Conservation (phyloP, 2,113 vertebrate genomes). For the Cariama cristata region DNA sequence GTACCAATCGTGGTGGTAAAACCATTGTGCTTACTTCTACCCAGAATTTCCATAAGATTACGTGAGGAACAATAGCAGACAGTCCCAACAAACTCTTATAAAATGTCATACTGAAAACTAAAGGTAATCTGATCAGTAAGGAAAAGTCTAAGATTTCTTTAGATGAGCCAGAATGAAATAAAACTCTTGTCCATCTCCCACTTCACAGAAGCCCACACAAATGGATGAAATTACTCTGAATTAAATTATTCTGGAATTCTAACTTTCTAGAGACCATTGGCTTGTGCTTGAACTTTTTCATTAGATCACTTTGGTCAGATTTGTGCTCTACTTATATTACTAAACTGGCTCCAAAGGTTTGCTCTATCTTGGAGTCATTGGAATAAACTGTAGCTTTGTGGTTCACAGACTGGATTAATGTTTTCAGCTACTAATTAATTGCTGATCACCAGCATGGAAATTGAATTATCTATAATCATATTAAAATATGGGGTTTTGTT, state of each 20-base stretch:
- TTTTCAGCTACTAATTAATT: slow-evolving; percentile 71
- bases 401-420: slow-evolving; percentile 65
- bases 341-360: slow-evolving; percentile 60
- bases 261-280: slow-evolving; percentile 65
- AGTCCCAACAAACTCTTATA: slow-evolving; percentile 23
- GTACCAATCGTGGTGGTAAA: neutral
- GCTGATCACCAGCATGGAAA: slow-evolving; percentile 64
- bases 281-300: slow-evolving; percentile 61
- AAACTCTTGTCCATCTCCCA: slow-evolving; percentile 68
- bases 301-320: slow-evolving; percentile 60
- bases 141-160: slow-evolving; percentile 63
- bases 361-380: slow-evolving; percentile 49
- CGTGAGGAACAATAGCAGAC: slow-evolving; percentile 35
- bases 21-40: slow-evolving; percentile 10
- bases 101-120: slow-evolving; percentile 48
- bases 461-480: slow-evolving; percentile 69
- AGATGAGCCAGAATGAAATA: slow-evolving; percentile 69
- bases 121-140: slow-evolving; percentile 57
- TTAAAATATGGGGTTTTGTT: slow-evolving; percentile 57
- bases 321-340: slow-evolving; percentile 60
- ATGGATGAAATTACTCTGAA: slow-evolving; percentile 72
- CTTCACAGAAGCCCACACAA: slow-evolving; percentile 72
- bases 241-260: slow-evolving; percentile 73
- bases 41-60: slow-evolving; percentile 59
- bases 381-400: slow-evolving; percentile 53